Conservation (phyloP, 2,797 vertebrate genomes). For the Esox lucius region DNA sequence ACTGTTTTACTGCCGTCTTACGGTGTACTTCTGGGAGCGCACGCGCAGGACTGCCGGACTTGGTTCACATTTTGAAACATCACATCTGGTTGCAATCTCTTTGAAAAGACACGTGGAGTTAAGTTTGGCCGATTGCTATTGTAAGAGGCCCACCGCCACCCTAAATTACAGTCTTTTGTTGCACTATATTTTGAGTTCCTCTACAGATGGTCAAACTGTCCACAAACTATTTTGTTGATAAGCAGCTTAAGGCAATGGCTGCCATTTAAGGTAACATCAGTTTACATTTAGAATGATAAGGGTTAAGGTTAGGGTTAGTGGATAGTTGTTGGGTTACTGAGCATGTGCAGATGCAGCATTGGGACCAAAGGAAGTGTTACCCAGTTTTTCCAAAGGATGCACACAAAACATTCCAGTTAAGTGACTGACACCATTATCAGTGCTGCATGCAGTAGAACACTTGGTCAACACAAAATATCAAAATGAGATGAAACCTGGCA, state of each 20-base stretch:
- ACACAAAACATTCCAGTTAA: not conserved
- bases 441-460: not conserved
- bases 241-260: too few species aligned
- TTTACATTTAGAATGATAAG: too few species aligned
- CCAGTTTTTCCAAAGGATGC: not conserved
- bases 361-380: too few species aligned
- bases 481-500: not conserved
- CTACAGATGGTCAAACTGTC: too few species aligned
- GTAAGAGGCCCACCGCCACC: constrained; percentile 15
- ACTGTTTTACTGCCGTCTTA: not conserved
- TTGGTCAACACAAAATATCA: not conserved
- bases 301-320: too few species aligned
- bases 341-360: too few species aligned
- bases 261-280: too few species aligned
- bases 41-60: not conserved
- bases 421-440: not conserved
- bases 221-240: too few species aligned
- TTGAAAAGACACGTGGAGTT: constrained; percentile 13
- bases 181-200: not conserved
- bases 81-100: constrained; percentile 37
- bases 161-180: constrained; percentile 19
- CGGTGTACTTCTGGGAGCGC: not conserved
- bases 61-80: not conserved
- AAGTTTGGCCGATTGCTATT: constrained; percentile 16
- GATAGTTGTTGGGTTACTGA: too few species aligned